A percentile compares a stretch with the other conserved stretches of the same genome.
Conservation (phyloP, 2,113 vertebrate genomes). For the Strigops habroptila region DNA sequence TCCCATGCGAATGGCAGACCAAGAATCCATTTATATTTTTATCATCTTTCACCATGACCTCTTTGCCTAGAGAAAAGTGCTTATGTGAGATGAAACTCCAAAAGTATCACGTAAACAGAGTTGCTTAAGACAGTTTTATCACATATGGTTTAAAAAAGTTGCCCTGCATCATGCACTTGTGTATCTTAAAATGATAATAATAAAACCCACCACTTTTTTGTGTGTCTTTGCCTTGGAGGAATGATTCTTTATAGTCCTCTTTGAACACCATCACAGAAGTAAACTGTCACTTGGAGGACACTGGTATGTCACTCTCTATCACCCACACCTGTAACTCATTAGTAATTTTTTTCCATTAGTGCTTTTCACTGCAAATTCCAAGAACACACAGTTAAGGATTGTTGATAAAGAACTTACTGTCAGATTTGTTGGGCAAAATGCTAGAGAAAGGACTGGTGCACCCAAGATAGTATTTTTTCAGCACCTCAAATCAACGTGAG, state of each 20-base stretch:
- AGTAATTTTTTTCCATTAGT: neutral
- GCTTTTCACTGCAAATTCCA: neutral
- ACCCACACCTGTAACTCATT: neutral
- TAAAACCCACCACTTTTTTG: too few species aligned
- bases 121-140: neutral
- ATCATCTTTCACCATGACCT: neutral
- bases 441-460: neutral
- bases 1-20: neutral
- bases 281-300: neutral
- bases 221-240: neutral
- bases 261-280: neutral
- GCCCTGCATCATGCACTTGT: neutral
- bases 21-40: neutral
- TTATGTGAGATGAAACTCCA: neutral
- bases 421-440: neutral
- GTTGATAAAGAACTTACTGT: neutral
- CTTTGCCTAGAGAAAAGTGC: neutral
- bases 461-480: neutral
- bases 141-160: neutral
- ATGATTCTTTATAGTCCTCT: neutral
- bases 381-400: neutral
- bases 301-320: neutral
- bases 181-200: neutral
- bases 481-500: neutral
- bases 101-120: neutral